Evolutionary conservation across 2,797 vertebrate species (phyloP), one percentile per base, ranked within the genome.

Genomic region (Sebastes trivittatus): DNA sequence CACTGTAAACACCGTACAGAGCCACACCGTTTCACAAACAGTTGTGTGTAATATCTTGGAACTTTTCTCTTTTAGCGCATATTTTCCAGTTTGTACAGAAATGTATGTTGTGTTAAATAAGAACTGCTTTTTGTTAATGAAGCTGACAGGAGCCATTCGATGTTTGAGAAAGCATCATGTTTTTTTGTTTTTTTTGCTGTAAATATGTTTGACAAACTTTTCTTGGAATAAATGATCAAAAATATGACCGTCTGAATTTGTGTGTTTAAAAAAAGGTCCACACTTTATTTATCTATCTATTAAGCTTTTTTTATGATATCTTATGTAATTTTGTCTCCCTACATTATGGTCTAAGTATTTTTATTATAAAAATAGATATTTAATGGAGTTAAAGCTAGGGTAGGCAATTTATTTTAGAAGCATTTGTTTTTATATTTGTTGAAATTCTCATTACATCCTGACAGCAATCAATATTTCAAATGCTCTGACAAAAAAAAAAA

Each of bases 181-280:
- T 72, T 60, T 60, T 46, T 36, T 80, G 30, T 60, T 75, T 46
- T 16, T 46, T 79, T 87, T 89, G 71, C 74, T 94, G 91, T 94
- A 93, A 93, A 94, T 93, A 91, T 92, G 74, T 92, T 93, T 91
- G 85, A 92, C 68, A 86, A 86, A 91, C 42, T 86, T 93, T 94
- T 94, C 90, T 91, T 91, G 80, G 29, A 95, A 94, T 94, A 95
- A 95, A 95, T 71, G 32, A 81, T 86, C 8, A 68, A 89, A 91
- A 77, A 42, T 62, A 71, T 23, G 2, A 54, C 34, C 10, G 49
- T 71, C 22, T 77, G 52, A 2, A 23, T 25, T 36, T 42, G 22
- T 64, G 34, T 38, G 29, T 62, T 30, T 1, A 14, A 18, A 20
- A 27, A 27, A 20, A 56, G 46, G 46, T 49, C 1, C 46, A 20